Evolutionary conservation across 2,113 vertebrate genomes (phyloP), one percentile per base, ranked within the genome.

Genomic region (Hylia prasina): DNA sequence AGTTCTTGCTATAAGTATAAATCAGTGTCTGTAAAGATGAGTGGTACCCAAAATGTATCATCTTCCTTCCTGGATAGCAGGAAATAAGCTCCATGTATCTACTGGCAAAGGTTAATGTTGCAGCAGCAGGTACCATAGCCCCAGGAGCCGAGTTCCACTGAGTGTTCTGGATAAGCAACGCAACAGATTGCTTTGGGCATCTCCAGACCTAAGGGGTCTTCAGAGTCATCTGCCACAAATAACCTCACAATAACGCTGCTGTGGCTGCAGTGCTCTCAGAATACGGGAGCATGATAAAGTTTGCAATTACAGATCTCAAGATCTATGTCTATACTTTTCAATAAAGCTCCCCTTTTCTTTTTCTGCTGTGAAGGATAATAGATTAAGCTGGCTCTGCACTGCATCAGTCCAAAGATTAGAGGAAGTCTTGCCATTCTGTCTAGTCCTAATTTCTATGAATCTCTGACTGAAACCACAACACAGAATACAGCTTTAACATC

Each of bases 231-330:
- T 75, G 25, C 60, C 69, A 63, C 53, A 78, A 84, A 78, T 50
- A 81, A 64, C 13, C 51, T 15, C 30, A 40, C 30, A 35, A 30
- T 20, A 56, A 72, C 4, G 10, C 24, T 66, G 47, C 51, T 66
- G 21, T 31, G 78, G 28, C 31, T 69, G 18, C 65, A 53, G 24
- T 14, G 18, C 37, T 71, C 78, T 44, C 25, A 65, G 57, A 82
- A 54, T 11, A 71, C 1, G 3, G 58, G 31, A 60, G 20, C 13
- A 37, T 37, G 81, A 79, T 79, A 27, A 91, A 71, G 39, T 40
- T 79, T 87, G 56, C 73, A 87, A 87, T 78, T 85, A 95, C 35
- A 53, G 31, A 68, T 40, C 45, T 76, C 70, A 87, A 76, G 33
- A 93, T 87, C 53, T 79, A n/a, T 40, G 40, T 25, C 65, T 82